Evolutionary conservation across 2,888 invertebrate species (phyloP).

Genomic region (Andrena marginata): DNA sequence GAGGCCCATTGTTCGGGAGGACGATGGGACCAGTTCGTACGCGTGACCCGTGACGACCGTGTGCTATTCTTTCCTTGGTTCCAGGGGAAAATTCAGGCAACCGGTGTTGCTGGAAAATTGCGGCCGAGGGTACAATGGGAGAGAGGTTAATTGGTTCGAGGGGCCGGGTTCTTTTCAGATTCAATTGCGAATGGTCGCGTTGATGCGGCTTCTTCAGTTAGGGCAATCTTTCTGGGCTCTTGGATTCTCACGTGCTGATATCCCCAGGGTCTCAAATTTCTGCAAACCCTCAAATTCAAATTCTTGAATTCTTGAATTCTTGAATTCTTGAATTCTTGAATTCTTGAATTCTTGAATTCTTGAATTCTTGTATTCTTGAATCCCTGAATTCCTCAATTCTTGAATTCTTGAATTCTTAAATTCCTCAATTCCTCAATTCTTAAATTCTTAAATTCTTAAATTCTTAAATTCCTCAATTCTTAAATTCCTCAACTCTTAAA

Average conservation of each 20-base stretch:
- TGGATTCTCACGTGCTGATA: no score
- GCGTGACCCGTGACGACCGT: conserved; percentile 65
- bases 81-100: no score
- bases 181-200: conserved; percentile 24
- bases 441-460: neutral
- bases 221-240: no score
- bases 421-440: neutral
- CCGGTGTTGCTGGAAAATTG: conserved; percentile 35
- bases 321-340: no score
- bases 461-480: neutral
- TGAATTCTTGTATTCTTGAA: neutral
- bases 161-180: conserved; percentile 24
- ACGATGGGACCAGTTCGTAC: conserved; percentile 41
- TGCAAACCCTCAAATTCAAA: no score
- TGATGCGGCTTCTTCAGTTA: neutral
- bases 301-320: no score
- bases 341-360: neutral
- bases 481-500: neutral
- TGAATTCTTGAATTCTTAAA: no score
- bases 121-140: conserved; percentile 24
- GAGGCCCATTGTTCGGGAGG: conserved; percentile 54
- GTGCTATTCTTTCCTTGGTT: neutral
- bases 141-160: conserved; percentile 31
- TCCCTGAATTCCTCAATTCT: neutral
- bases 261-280: no score